phyloP scores from a whole-genome alignment of 2,888 invertebrate species.

The Leistus spinibarbis region DNA sequence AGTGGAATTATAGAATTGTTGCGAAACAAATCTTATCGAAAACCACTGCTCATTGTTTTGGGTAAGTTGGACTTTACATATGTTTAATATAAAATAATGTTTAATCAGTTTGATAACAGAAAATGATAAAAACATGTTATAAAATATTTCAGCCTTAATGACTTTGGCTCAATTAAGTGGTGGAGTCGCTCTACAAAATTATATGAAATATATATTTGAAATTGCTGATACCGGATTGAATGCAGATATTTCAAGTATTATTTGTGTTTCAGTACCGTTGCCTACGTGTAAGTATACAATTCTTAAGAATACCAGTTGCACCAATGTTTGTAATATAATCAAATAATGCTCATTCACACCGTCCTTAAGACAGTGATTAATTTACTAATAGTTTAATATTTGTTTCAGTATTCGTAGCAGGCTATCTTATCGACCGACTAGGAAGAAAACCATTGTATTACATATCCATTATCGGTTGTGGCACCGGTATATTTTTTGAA shows the following conservation, averaged over 20 bases:
- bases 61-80: neutral
- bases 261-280: slow-evolving; percentile 65
- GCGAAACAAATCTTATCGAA: slow-evolving; percentile 39
- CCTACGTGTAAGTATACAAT: slow-evolving; percentile 59
- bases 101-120: no score
- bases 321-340: no score
- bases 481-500: slow-evolving; percentile 59
- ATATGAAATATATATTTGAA: slow-evolving; percentile 65
- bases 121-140: no score
- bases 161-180: slow-evolving; percentile 66
- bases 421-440: slow-evolving; percentile 61
- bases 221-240: slow-evolving; percentile 61
- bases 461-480: slow-evolving; percentile 62
- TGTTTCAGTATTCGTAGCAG: slow-evolving; percentile 42
- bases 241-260: slow-evolving; percentile 63
- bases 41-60: slow-evolving; percentile 5
- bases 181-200: slow-evolving; percentile 64
- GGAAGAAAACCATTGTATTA: slow-evolving; percentile 63
- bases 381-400: neutral
- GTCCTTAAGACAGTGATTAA: neutral
- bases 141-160: slow-evolving; percentile 58
- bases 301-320: no score
- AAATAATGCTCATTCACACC: no score
- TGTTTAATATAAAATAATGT: no score
- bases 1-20: slow-evolving; percentile 52